Percentiles rank a stretch among this genome's conserved stretches.
Evolutionary conservation across 2,113 vertebrate genomes (phyloP).

Genomic region (Thryonomys swinderianus): DNA sequence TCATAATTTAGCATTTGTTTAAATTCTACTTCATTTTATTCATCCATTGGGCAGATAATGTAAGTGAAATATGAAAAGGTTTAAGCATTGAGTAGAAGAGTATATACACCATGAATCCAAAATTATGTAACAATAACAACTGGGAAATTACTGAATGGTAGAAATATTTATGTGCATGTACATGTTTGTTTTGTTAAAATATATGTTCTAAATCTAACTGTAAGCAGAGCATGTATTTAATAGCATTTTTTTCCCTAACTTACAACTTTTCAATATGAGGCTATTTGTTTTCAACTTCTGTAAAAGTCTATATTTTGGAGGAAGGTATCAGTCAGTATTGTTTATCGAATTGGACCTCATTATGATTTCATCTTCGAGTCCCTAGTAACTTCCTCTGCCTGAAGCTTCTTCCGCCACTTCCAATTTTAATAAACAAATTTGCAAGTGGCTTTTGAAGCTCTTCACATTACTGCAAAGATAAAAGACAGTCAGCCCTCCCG

Average conservation of each 20-base stretch:
- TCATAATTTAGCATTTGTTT: neutral
- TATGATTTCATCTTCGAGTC: neutral
- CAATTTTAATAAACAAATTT: neutral
- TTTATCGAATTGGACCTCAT: neutral
- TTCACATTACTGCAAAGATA: neutral
- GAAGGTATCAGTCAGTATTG: neutral
- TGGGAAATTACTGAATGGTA: neutral
- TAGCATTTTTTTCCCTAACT: neutral
- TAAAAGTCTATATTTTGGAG: constrained; percentile 14
- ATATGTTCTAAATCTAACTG: neutral
- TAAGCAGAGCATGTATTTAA: neutral
- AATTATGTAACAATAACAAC: neutral
- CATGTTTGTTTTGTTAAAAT: neutral
- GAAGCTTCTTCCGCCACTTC: neutral
- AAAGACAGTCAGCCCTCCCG: neutral
- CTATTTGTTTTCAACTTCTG: neutral
- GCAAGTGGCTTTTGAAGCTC: neutral
- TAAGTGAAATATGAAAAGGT: neutral
- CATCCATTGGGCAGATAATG: neutral
- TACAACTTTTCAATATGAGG: neutral
- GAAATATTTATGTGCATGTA: neutral
- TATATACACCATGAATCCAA: neutral
- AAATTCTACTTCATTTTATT: neutral
- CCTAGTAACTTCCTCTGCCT: neutral
- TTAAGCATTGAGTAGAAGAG: neutral